Base-by-base conservation (phyloP, 2,888 invertebrate species). In the Malthinus flaveolus region DNA sequence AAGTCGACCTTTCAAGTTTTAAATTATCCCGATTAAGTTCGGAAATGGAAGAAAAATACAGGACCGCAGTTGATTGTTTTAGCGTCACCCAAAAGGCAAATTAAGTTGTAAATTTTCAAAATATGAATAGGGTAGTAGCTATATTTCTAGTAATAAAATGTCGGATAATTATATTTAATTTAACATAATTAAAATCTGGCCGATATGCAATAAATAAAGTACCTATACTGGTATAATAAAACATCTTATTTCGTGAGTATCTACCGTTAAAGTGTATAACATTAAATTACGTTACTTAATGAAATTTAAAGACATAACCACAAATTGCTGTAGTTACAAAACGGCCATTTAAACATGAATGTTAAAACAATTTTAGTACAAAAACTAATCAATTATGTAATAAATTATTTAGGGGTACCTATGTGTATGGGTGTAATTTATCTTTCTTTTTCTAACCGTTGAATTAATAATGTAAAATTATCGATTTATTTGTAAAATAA, bases 81-180 rank as follows among this genome's bases (percentile, higher is more conserved):
- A 23, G 23, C 23, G 2, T n/a, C n/a, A n/a, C 2, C 23, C 23
- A 23, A 23, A 23, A 23, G 23, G 5, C 23, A 23, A 23, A 23
- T 23, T 23, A 23, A 23, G 23, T 23, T 23, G 23, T 23, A 23
- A 23, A 23, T 23, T 23, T 23, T 23, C 3, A 23, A 3, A 23
- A 23, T 23, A 3, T 5, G 23, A 23, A 23, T 23, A 23, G 23
- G n/a, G n/a, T n/a, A n/a, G n/a, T n/a, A n/a, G n/a, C n/a, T n/a
- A n/a, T 23, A 23, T 23, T 23, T 23, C 37, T 46, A 31, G 32
- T 46, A 33, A 53, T 53, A 46, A 46, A 53, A 46, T 53, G 39
- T 50, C 15, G 45, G 42, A 36, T 45, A 11, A 10, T 8, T 46
- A 23, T 46, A 37, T 53, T 53, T 46, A 46, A 46, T 53, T 53